These are phyloP conservation scores for Brachionus rotundiformis DNA, from an alignment of 1,140 invertebrate genomes.

Conservation along the genomic window DNA sequence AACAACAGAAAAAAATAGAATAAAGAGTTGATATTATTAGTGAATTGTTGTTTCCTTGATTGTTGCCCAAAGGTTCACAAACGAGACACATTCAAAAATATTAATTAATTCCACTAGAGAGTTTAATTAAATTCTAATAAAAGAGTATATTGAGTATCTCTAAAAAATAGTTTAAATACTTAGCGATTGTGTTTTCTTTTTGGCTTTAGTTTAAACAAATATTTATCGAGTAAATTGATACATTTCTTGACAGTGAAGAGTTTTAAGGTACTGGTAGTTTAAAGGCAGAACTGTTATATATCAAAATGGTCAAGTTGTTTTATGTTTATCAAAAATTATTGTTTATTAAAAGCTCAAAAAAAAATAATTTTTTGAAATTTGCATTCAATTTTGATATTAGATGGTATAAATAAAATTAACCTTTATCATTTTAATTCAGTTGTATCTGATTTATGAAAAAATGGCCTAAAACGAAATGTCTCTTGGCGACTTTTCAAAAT, in stretches of 20 bases:
- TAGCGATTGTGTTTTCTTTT: slow-evolving; percentile 14
- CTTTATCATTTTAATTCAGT: slow-evolving; percentile 4
- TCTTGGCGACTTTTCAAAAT: slow-evolving; percentile 5
- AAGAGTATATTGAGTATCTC: background rate
- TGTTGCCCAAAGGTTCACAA: background rate
- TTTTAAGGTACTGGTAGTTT: slow-evolving; percentile 2
- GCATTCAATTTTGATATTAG: slow-evolving; percentile 16
- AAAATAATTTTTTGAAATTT: slow-evolving; percentile 34
- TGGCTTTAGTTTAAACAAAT: slow-evolving; percentile 19
- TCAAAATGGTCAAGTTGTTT: slow-evolving; percentile 7
- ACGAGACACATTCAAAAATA: background rate
- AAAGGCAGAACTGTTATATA: background rate
- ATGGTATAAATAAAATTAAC: slow-evolving; percentile 34
- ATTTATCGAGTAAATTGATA: slow-evolving; percentile 10
- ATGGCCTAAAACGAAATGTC: background rate
- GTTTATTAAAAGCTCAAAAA: background rate
- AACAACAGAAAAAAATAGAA: background rate
- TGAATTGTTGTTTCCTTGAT: background rate
- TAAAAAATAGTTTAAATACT: slow-evolving; percentile 15
- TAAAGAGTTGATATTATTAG: background rate
- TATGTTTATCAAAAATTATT: background rate
- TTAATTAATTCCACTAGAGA: slow-evolving; percentile 9
- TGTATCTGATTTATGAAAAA: slow-evolving; percentile 12
- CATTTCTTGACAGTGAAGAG: background rate
- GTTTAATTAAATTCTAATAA: background rate